Percentiles rank a stretch among this genome's conserved stretches.
These are phyloP conservation scores for Dryobotodes eremita DNA, from an alignment of 2,888 invertebrate species.

Conservation along the genomic window DNA sequence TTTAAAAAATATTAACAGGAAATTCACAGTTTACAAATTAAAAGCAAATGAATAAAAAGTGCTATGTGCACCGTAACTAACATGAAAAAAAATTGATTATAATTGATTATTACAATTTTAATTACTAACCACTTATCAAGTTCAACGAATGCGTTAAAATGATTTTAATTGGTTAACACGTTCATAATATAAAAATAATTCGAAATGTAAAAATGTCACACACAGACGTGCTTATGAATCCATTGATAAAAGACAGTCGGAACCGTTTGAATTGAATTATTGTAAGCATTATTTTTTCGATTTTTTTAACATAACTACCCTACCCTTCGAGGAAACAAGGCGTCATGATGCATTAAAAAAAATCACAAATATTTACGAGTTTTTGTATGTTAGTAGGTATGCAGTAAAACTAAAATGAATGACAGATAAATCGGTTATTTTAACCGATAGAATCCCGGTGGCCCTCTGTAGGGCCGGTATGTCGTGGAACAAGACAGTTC, in stretches of 20 bases:
- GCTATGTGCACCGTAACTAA: not conserved
- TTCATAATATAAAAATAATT: not conserved
- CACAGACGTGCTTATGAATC: conserved; percentile 25
- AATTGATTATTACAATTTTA: not conserved
- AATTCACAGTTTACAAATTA: not conserved
- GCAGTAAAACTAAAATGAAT: no score
- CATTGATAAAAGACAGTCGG: conserved; percentile 16
- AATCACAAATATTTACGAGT: no score
- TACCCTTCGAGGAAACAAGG: no score
- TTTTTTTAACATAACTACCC: not conserved
- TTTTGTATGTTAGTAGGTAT: no score
- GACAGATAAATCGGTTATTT: no score
- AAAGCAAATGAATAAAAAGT: not conserved
- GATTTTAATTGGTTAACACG: not conserved
- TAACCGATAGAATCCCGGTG: no score
- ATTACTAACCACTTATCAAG: not conserved
- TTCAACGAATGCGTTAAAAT: conserved; percentile 16
- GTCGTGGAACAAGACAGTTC: no score
- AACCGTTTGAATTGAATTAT: not conserved
- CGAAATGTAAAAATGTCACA: conserved; percentile 18
- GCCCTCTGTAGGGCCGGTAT: no score
- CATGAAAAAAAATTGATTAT: not conserved
- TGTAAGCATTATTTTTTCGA: not conserved
- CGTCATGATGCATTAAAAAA: no score
- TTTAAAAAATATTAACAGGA: not conserved